phyloP scores from a whole-genome alignment of 1,140 invertebrate genomes.

The Zelostemma sp. region DNA sequence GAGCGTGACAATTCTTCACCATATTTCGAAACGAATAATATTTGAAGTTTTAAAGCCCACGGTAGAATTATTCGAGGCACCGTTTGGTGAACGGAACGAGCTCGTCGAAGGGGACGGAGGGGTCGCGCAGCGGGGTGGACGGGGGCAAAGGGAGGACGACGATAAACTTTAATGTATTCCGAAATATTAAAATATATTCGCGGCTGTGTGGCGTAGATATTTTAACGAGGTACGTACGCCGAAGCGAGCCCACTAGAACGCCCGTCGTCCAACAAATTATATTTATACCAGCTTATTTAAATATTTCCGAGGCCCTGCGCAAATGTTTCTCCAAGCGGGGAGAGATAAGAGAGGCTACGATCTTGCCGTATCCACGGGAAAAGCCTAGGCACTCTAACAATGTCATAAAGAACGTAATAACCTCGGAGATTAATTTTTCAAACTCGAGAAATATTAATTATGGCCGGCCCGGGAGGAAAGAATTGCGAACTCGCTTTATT shows the following conservation, averaged over 20 bases:
- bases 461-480: slow-evolving; percentile 28
- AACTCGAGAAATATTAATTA: slow-evolving; percentile 50
- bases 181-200: slow-evolving; percentile 70
- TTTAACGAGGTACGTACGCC: slow-evolving; percentile 62
- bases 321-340: slow-evolving; percentile 51
- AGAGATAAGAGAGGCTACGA: slow-evolving; percentile 47
- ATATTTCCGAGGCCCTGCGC: slow-evolving; percentile 58
- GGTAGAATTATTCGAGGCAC: slow-evolving; percentile 47
- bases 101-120: slow-evolving; percentile 11
- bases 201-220: slow-evolving; percentile 62
- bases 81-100: slow-evolving; percentile 33
- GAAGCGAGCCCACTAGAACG: slow-evolving; percentile 48
- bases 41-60: slow-evolving; percentile 47
- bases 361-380: slow-evolving; percentile 35
- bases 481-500: slow-evolving; percentile 40
- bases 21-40: slow-evolving; percentile 40
- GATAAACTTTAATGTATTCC: slow-evolving; percentile 71
- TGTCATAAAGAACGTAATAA: slow-evolving; percentile 51
- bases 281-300: slow-evolving; percentile 67
- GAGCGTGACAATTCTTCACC: neutral
- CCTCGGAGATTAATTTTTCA: slow-evolving; percentile 49
- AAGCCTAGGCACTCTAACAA: slow-evolving; percentile 40
- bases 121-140: slow-evolving; percentile 24
- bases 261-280: slow-evolving; percentile 64
- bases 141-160: slow-evolving; percentile 47